A percentile compares a stretch with the other conserved stretches of the same genome.
These are phyloP conservation scores for Carduelis carduelis DNA, from an alignment of 2,797 vertebrate species.

Conservation along the genomic window DNA sequence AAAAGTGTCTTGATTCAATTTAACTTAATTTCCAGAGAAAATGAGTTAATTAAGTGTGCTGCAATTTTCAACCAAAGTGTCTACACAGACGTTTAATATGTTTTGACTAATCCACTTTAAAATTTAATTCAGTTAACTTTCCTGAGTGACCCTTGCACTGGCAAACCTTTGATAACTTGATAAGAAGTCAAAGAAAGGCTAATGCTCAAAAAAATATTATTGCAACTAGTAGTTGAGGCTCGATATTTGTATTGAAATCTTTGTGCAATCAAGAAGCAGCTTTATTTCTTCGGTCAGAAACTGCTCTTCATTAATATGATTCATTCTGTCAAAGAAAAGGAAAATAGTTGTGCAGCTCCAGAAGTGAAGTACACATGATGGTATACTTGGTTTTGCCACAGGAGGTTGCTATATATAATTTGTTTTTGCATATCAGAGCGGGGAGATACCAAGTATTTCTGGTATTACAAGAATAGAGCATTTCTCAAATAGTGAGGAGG, in stretches of 20 bases:
- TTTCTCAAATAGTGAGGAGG: neutral
- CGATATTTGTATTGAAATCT: neutral
- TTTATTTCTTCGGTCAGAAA: neutral
- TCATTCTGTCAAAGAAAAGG: neutral
- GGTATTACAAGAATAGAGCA: neutral
- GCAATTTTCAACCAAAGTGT: conserved; percentile 48
- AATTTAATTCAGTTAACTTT: conserved; percentile 55
- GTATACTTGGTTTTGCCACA: neutral
- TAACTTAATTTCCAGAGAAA: conserved; percentile 60
- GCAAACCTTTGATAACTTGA: neutral
- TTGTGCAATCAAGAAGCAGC: neutral
- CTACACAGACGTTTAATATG: conserved; percentile 24
- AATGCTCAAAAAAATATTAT: neutral
- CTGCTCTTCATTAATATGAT: neutral
- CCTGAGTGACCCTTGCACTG: neutral
- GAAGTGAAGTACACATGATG: neutral
- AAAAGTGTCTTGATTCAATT: conserved; percentile 63
- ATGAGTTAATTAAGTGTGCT: conserved; percentile 50
- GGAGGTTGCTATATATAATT: neutral
- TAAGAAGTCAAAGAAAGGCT: neutral
- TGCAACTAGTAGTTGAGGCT: neutral
- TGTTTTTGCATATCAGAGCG: neutral
- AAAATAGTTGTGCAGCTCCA: neutral
- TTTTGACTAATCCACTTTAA: conserved; percentile 55
- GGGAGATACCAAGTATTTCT: neutral